Base-by-base conservation (phyloP, 2,797 vertebrate species). In the Rachycentron canadum region DNA sequence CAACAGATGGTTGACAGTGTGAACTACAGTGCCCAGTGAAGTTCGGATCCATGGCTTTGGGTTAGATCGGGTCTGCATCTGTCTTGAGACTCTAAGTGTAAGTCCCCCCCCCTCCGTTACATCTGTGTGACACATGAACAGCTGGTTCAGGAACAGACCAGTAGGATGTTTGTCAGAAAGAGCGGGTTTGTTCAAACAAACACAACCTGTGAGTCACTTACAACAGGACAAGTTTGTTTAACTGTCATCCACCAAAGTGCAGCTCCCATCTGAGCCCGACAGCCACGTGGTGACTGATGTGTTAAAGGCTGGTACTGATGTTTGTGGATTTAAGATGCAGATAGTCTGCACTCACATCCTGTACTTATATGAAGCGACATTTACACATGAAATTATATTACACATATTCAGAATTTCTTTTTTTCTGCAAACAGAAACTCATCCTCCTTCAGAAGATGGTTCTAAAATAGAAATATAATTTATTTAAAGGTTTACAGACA, bases 81-180 rank as follows among this genome's bases (percentile, higher is more conserved):
- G 55, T 38, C n/a, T 58, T 26, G 13, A 14, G 45, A 38, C 7
- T 14, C 36, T 11, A 3, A 16, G 28, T 28, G 19, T 23, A 0
- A 23, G 32, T 28, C 47, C 52, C 19, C 1, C 4, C 34, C 23
- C 11, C 19, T 32, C 40, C 0, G 36, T 45, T 11, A 25, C 69
- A 72, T 72, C 69, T 78, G 69, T 38, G 3, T 3, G 56, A 38
- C 69, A 78, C 45, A 72, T 60, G 68, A 40, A 47, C 56, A 61
- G 47, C 73, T 47, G 59, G 5, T 32, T 23, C 21, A 40, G 25
- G 28, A 40, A 25, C 59, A 55, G 28, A 53, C 26, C 2, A 13
- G 34, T n/a, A 55, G 40, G 23, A 47, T 28, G 43, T 47, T 47
- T 47, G 41, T 60, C 43, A 65, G n/a, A 38, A 21, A 25, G 26